Evolutionary conservation across 1,140 invertebrate genomes (phyloP).

Genomic region (Cyphomyrmex costatus): DNA sequence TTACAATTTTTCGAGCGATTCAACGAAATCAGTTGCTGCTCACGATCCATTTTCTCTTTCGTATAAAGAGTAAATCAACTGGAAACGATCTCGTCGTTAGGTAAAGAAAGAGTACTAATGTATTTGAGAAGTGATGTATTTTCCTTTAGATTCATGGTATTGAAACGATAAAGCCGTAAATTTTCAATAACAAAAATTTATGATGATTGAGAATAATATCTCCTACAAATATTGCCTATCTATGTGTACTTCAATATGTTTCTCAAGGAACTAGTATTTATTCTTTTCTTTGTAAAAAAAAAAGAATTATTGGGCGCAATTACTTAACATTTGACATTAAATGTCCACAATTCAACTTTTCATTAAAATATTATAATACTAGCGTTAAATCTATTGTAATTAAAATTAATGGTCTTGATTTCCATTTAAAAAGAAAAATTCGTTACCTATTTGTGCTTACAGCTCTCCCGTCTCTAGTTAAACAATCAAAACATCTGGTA

Average conservation of each 20-base stretch:
- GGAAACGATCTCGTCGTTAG: neutral
- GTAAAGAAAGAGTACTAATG: neutral
- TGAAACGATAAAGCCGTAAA: neutral
- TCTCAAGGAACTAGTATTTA: neutral
- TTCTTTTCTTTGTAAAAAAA: conserved; percentile 14
- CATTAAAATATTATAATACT: neutral
- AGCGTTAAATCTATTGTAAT: neutral
- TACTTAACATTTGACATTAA: neutral
- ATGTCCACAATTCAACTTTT: conserved; percentile 3
- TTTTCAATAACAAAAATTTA: neutral
- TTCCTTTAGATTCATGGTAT: neutral
- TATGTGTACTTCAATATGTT: neutral
- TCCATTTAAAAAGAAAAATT: neutral
- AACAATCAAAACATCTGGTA: conserved; percentile 30
- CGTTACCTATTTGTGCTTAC: neutral
- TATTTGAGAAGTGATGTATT: neutral
- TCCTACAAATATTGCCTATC: neutral
- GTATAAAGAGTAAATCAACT: neutral
- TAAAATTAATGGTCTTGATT: neutral
- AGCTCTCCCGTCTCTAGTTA: conserved; percentile 7
- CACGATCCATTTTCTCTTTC: conserved; percentile 26
- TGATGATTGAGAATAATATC: neutral
- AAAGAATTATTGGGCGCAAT: no score
- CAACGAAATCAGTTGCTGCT: neutral
- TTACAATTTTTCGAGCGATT: conserved; percentile 18